phyloP scores from a whole-genome alignment of 2,113 vertebrate species.

The Orycteropus afer region DNA sequence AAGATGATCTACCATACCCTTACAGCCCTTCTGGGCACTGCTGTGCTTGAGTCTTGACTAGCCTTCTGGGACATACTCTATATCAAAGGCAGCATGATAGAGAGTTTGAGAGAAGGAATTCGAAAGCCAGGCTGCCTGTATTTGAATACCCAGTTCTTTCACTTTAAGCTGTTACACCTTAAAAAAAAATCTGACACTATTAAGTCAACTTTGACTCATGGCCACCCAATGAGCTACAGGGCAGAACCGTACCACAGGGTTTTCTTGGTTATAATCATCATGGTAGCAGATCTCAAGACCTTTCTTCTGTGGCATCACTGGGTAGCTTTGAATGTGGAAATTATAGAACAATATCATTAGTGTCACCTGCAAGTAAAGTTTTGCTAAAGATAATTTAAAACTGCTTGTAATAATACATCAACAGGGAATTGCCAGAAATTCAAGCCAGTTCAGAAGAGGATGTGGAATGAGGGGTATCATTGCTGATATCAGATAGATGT shows the following conservation, averaged over 20 bases:
- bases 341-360: neutral
- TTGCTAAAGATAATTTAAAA: neutral
- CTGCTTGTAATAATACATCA: neutral
- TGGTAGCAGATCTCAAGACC: neutral
- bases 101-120: neutral
- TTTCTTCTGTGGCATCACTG: neutral
- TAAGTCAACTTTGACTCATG: neutral
- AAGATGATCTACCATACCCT: neutral
- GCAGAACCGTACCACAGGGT: neutral
- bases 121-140: too few species aligned
- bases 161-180: neutral
- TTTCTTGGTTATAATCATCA: neutral
- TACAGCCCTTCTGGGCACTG: neutral
- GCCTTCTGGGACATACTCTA: accelerated
- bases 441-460: neutral
- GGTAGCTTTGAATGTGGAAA: neutral
- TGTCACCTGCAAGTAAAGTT: neutral
- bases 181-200: neutral
- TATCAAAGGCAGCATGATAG: neutral
- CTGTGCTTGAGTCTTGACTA: neutral
- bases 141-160: neutral
- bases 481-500: neutral
- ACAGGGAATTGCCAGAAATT: neutral
- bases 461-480: neutral
- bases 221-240: neutral